Base-by-base conservation (phyloP, 2,888 invertebrate species). In the Metalampra italica region DNA sequence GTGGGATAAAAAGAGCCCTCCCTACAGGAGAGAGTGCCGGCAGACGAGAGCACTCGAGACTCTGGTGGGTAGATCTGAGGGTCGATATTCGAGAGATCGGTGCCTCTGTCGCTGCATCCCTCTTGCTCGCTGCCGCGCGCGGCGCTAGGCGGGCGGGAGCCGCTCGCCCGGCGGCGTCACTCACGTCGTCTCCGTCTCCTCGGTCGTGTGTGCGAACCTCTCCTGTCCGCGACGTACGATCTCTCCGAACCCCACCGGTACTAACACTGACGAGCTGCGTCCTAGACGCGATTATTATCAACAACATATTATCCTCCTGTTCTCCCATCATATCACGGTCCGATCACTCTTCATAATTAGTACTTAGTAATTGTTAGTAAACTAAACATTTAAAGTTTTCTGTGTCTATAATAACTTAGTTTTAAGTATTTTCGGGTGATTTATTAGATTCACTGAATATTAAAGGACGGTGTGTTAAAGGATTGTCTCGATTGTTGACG, bases 171-270 rank as follows among this genome's bases (percentile, higher is more conserved):
- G 78, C 76, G 68, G 78, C 85, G 82, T 82, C 87, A 88, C 85
- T 89, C 88, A 83, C 87, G 81, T 82, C 79, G 82, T 73, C 78
- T 83, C 82, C 80, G 75, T 83, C 84, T 79, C 78, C 82, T 71
- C 75, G 82, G 67, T 80, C 80, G 88, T 78, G 80, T 82, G 88
- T 85, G 84, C 78, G 83, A 78, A 79, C 83, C 86, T 84, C 69
- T 84, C 85, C 86, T 77, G 70, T 79, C 85, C 85, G 81, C 73
- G 84, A 79, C 80, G 78, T 80, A 71, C 86, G 86, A 84, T 81
- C 74, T 73, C 69, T 80, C 78, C 81, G 78, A 81, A 77, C 76
- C 83, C 78, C 68, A 73, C 80, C 84, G 82, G 82, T 78, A 82
- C 76, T 78, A 71, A 78, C 71, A 75, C 68, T 70, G 75, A 70